phyloP scores from a whole-genome alignment of 2,888 invertebrate genomes.

The Strigamia maritima region DNA sequence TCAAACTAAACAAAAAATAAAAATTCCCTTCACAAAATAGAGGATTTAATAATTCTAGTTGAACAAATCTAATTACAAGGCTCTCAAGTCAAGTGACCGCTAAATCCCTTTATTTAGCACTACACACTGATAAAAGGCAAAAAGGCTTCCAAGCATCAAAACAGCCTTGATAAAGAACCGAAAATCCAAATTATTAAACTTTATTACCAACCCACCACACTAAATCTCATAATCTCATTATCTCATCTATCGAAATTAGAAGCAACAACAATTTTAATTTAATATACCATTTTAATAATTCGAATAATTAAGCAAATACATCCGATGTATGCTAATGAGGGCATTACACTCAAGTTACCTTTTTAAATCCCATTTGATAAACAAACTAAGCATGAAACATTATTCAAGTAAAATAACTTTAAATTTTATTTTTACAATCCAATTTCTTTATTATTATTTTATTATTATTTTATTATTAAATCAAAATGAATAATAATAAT shows the following conservation, averaged over 20 bases:
- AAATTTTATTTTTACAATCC: too few relatives aligned
- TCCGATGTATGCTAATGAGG: background rate
- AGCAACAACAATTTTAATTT: background rate
- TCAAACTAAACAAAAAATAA: background rate
- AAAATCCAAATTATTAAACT: background rate
- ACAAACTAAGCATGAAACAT: background rate
- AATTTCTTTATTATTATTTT: too few relatives aligned
- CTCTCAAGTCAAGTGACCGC: too few relatives aligned
- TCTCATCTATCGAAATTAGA: background rate
- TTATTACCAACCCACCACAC: background rate
- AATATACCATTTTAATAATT: slow-evolving; percentile 1
- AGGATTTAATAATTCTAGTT: background rate
- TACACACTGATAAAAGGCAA: background rate
- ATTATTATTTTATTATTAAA: too few relatives aligned
- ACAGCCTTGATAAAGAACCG: background rate
- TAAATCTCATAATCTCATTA: background rate
- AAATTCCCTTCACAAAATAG: background rate
- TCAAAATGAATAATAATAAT: slow-evolving; percentile 11
- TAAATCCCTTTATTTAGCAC: too few relatives aligned
- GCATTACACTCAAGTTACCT: slow-evolving; percentile 15
- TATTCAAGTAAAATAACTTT: too few relatives aligned
- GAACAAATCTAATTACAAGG: background rate
- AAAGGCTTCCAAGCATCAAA: background rate
- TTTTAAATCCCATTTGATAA: background rate
- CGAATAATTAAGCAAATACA: background rate